Evolutionary conservation across 1,140 invertebrate species (phyloP), one percentile per base, ranked within the genome.

Genomic region (Fopius arisanus): DNA sequence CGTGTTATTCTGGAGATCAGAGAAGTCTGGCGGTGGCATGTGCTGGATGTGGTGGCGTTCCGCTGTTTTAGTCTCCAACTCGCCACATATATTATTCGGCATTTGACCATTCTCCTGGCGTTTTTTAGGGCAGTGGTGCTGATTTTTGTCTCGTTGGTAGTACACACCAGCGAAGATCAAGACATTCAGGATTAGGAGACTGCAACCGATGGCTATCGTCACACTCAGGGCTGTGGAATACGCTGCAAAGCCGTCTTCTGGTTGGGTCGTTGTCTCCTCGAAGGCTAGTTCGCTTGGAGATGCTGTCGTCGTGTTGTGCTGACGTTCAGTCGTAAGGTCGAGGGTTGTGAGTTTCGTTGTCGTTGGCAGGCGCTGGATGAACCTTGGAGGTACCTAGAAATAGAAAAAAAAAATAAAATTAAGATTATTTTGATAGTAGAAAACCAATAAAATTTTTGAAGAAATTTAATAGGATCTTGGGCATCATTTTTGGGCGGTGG

Each of bases 191-290:
- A 97, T 94, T 14, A 98, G 89, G 23, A 98, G 85, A 3, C 94
- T 96, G 78, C 96, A 96, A 2, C 97, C 97, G 70, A 98, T 96
- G n/a, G 96, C 96, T 77, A 98, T 96, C 1, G 96, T 97, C 0
- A 98, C 94, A 82, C 94, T 95, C 6, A 97, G 85, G 0, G 95
- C 95, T 0, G 96, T 96, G 0, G 94, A 95, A 81, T 96, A 96
- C 0, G 94, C 94, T 0, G 94, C 94, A 77, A 96, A 96, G 0
- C 95, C 94, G 68, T 96, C 94, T 83, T 93, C 94, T 0, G 94
- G 92, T n/a, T 91, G 89, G 1, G 90, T 88, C 21, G 90, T 87
- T 9, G 86, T 79, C 29, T 85, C 85, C 59, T 86, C 86, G 67
- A 82, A 85, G 5, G 84, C 72, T 4, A 85, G 65, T 51, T 86